Conservation (phyloP, 2,888 invertebrate genomes). For the Latheticus oryzae region DNA sequence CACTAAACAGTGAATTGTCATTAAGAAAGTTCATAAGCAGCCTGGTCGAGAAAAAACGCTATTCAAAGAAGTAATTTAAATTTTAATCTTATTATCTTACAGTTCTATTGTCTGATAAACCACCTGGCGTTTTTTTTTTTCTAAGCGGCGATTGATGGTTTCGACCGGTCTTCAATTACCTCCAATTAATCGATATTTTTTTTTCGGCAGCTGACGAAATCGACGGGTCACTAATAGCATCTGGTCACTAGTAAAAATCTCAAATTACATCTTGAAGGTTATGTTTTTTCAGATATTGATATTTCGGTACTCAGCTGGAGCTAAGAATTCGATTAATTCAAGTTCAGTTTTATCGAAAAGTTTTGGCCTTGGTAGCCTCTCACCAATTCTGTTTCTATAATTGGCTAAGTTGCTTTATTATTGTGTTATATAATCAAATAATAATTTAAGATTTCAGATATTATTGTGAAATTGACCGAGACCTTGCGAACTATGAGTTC, state of each 20-base stretch:
- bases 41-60: too few species aligned
- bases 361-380: slow-evolving; percentile 21
- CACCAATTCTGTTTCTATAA: slow-evolving; percentile 20
- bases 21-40: too few species aligned
- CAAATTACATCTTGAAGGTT: slow-evolving; percentile 9
- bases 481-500: slow-evolving; percentile 20
- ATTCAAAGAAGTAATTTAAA: too few species aligned
- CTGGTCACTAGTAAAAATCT: slow-evolving; percentile 19
- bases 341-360: slow-evolving; percentile 11
- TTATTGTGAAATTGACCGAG: slow-evolving; percentile 14
- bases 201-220: slow-evolving; percentile 13
- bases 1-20: too few species aligned
- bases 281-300: slow-evolving; percentile 1
- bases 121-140: slow-evolving; percentile 31
- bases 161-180: slow-evolving; percentile 14
- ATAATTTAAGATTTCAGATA: too few species aligned
- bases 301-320: slow-evolving; percentile 6
- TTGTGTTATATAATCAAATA: slow-evolving; percentile 30
- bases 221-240: slow-evolving; percentile 16
- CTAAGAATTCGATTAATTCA: slow-evolving; percentile 12
- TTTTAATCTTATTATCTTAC: too few species aligned
- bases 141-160: slow-evolving; percentile 10
- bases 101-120: too few species aligned
- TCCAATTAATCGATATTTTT: slow-evolving; percentile 10
- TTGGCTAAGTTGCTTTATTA: slow-evolving; percentile 16